Percentiles rank a stretch among this genome's conserved stretches.
phyloP scores from a whole-genome alignment of 1,140 invertebrate species.

The Caenorhabditis remanei region DNA sequence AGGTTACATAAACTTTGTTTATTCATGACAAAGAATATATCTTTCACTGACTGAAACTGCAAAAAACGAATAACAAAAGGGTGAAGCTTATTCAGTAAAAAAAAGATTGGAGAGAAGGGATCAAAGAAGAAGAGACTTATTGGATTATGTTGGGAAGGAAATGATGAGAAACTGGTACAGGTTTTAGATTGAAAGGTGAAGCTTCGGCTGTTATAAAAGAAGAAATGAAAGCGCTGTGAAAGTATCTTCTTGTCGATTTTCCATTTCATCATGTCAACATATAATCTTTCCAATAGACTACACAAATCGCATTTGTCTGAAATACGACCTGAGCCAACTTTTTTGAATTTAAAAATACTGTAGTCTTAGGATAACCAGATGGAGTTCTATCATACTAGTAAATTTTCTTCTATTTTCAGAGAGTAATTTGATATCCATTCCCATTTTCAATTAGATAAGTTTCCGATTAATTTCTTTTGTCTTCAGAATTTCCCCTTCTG shows the following conservation, averaged over 20 bases:
- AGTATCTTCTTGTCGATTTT: background rate
- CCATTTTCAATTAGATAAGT: no score
- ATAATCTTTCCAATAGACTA: no score
- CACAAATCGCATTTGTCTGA: background rate
- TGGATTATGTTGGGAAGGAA: background rate
- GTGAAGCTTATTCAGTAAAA: constrained; percentile 31
- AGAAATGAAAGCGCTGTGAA: background rate
- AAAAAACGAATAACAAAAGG: background rate
- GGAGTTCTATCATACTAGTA: no score
- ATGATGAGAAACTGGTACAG: constrained; percentile 19
- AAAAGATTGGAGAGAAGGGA: constrained; percentile 17
- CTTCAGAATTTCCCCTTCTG: no score
- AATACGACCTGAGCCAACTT: no score
- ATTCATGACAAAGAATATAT: background rate
- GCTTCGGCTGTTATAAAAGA: constrained; percentile 9
- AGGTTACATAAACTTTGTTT: constrained; percentile 38
- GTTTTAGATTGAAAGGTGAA: constrained; percentile 2
- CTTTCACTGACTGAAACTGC: background rate
- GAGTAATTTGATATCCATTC: no score
- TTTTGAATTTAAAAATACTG: no score
- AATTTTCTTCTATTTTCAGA: no score
- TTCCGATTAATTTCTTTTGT: no score
- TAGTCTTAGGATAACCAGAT: no score
- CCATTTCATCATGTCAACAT: background rate
- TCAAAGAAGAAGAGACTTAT: constrained; percentile 42